Percentiles rank a stretch among this genome's conserved stretches.
These are phyloP conservation scores for Hyphantria cunea DNA, from an alignment of 1,140 invertebrate genomes.

Conservation along the genomic window DNA sequence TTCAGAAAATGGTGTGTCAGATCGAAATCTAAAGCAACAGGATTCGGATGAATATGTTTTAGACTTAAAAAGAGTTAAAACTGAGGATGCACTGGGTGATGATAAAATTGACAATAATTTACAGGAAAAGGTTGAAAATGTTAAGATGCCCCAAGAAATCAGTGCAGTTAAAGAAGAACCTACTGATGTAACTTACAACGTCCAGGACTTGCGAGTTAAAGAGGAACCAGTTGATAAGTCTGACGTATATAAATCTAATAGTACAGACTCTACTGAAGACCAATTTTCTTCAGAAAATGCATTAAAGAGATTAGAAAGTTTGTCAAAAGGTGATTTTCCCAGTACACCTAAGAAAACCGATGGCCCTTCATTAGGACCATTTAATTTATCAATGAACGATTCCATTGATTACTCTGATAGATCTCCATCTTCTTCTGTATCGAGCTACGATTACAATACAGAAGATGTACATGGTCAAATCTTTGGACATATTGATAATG, in stretches of 20 bases:
- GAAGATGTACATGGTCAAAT: constrained; percentile 84
- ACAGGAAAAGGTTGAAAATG: constrained; percentile 37
- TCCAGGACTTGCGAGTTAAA: constrained; percentile 64
- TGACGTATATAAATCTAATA: constrained; percentile 35
- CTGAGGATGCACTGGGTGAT: constrained; percentile 42
- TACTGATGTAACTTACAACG: constrained; percentile 44
- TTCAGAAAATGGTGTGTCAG: constrained; percentile 34
- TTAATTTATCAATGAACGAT: constrained; percentile 65
- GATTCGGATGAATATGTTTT: constrained; percentile 47
- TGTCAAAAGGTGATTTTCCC: constrained; percentile 90
- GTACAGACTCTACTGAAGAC: constrained; percentile 37
- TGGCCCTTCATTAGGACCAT: constrained; percentile 50
- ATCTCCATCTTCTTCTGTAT: constrained; percentile 83
- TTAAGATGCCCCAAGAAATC: constrained; percentile 54
- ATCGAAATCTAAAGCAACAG: constrained; percentile 36
- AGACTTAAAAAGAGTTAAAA: constrained; percentile 73
- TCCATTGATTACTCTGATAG: constrained; percentile 81
- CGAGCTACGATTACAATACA: constrained; percentile 82
- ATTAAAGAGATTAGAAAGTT: constrained; percentile 89
- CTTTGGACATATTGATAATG: constrained; percentile 88
- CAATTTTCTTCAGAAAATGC: constrained; percentile 84
- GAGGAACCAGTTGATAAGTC: constrained; percentile 54
- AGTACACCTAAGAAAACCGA: constrained; percentile 73
- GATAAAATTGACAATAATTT: constrained; percentile 20
- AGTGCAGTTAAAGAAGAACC: constrained; percentile 57